A percentile compares a stretch with the other conserved stretches of the same genome.
Evolutionary conservation across 2,797 vertebrate genomes (phyloP).

Genomic region (Anolis apletophallus): DNA sequence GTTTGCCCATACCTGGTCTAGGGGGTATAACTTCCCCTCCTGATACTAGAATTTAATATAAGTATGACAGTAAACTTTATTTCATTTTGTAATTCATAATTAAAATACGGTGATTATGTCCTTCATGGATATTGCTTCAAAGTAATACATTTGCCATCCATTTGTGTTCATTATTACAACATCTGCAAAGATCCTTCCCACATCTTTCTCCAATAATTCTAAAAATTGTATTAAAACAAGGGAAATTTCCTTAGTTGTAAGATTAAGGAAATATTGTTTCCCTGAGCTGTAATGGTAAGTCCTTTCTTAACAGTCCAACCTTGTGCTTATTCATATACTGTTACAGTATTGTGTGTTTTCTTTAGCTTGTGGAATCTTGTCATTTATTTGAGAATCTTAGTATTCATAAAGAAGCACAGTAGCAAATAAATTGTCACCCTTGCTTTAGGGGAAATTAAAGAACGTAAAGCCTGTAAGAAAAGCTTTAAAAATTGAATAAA

Average conservation of each 20-base stretch:
- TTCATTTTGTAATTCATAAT: no score
- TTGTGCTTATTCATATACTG: background rate
- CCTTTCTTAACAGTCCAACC: background rate
- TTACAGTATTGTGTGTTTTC: background rate
- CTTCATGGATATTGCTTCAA: background rate
- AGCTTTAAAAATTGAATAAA: background rate
- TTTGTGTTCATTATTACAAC: background rate
- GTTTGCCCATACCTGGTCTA: no score
- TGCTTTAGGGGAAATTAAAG: slow-evolving; percentile 6
- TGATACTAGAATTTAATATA: no score
- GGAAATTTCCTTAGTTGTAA: background rate
- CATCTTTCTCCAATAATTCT: background rate
- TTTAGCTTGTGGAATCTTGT: background rate
- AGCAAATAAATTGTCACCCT: slow-evolving; percentile 9
- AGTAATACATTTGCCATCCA: background rate
- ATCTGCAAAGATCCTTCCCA: background rate
- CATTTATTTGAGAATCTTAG: slow-evolving; percentile 1
- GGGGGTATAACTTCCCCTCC: no score
- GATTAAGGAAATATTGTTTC: background rate
- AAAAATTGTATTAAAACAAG: background rate
- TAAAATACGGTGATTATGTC: background rate
- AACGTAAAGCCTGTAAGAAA: background rate
- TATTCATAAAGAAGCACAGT: background rate
- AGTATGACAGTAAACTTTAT: no score
- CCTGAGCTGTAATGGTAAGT: background rate